Evolutionary conservation across 2,797 vertebrate species (phyloP).

Genomic region (Lepidocolaptes lacrymiger): DNA sequence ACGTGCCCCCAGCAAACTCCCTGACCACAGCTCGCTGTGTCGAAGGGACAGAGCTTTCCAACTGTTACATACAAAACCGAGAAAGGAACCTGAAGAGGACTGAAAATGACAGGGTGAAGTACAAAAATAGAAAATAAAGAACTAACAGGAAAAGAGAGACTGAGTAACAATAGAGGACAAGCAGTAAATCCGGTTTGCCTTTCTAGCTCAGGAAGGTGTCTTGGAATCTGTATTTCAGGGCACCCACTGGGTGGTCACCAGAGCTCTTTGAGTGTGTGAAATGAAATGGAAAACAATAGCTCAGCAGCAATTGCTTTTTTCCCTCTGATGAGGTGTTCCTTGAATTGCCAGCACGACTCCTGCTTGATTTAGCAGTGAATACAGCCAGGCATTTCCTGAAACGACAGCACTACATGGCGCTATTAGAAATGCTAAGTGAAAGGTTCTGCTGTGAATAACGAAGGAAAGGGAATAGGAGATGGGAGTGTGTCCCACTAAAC

Average conservation of each 20-base stretch:
- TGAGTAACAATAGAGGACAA: constrained; percentile 31
- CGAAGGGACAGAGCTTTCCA: not conserved
- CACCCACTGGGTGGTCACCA: constrained; percentile 66
- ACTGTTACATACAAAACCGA: not conserved
- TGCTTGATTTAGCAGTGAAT: constrained; percentile 61
- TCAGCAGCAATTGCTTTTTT: constrained; percentile 56
- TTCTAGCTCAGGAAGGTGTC: constrained; percentile 54
- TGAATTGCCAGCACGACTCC: constrained; percentile 66
- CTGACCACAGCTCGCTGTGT: not conserved
- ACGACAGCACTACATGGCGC: not conserved
- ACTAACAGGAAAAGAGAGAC: constrained; percentile 32
- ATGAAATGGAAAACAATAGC: constrained; percentile 71
- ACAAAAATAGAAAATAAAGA: constrained; percentile 52
- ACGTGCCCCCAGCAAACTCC: not conserved
- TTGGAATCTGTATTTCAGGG: constrained; percentile 53
- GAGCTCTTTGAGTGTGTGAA: constrained; percentile 67
- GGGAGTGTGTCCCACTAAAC: constrained; percentile 11
- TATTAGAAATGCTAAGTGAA: constrained; percentile 57
- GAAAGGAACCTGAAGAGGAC: constrained; percentile 29
- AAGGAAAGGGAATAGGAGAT: constrained; percentile 10
- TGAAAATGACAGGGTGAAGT: constrained; percentile 58
- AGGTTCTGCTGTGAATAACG: constrained; percentile 32
- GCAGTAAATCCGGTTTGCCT: constrained; percentile 59
- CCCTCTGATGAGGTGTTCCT: constrained; percentile 60
- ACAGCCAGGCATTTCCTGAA: constrained; percentile 65